Base-by-base conservation (phyloP, 92 coral and sea anemone genomes). In the Palythoa heliodiscus region DNA sequence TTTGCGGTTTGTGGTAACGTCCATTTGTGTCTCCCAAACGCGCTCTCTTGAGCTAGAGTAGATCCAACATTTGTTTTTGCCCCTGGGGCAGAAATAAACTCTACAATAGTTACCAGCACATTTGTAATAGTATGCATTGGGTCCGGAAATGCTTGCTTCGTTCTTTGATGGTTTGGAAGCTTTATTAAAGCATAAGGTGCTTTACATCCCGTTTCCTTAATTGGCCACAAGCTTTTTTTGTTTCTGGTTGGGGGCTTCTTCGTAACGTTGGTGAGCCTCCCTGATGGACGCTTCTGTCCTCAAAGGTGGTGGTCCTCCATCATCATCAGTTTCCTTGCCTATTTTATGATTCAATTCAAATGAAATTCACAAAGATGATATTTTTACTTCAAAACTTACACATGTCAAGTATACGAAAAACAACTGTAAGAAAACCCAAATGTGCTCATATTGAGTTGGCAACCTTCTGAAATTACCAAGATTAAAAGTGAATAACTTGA, bases 111-210 rank as follows among this genome's bases (percentile, higher is more conserved):
- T 14, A 76, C 80, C 64, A 87, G 4, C 2, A 79, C 86, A 22
- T 78, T 87, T 4, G 89, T 87, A 5, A 87, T 47, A 14, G 89
- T 87, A 81, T 87, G 89, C 86, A 87, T 87, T 4, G 89, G 55
- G 12, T 87, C 89, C 12, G 89, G 89, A 43, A 77, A 82, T 1
- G 40, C 55, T 23, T 52, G 85, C 38, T 19, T 86, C 61, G 85
- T 78, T 54, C 81, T 69, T 55, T 87, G 64, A 55, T 87, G 86
- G 47, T 72, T 58, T 4, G 86, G 89, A 8, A 87, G 74, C 64
- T 43, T 87, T 38, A 71, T 40, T 24, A 79, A 17, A 13, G 47
- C 82, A 3, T 23, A 29, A 2, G 69, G 17, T 11, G 54, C n/a
- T 68, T 76, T 86, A 70, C 89, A 86, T 53, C 89, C 72, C n/a